Conservation (phyloP, 2,797 vertebrate species). For the Gallinago stenura region DNA sequence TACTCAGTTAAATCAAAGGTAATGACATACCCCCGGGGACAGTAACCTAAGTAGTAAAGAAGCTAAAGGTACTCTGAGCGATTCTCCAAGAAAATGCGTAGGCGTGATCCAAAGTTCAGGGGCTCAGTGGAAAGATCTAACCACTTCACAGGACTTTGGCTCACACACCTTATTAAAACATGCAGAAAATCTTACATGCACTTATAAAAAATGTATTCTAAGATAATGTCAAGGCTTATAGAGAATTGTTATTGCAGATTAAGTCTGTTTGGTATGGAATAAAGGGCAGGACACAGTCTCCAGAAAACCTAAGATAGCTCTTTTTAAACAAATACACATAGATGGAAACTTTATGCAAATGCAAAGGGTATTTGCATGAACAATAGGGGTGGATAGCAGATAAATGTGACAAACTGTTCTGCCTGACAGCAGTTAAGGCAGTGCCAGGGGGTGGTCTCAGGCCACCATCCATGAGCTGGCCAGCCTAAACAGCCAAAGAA, state of each 20-base stretch:
- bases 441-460: neutral
- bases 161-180: neutral
- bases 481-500: neutral
- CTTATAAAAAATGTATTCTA: neutral
- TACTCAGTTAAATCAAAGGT: neutral
- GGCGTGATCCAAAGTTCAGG: neutral
- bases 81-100: neutral
- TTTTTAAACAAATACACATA: neutral
- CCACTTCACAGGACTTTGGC: slow-evolving; percentile 2
- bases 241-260: neutral
- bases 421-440: neutral
- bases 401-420: accelerated
- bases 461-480: accelerated
- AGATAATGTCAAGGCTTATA: neutral
- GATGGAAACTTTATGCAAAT: neutral
- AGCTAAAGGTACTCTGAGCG: neutral
- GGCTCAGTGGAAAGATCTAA: neutral
- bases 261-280: neutral
- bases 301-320: neutral
- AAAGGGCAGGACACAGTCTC: neutral
- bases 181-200: neutral
- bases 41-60: neutral
- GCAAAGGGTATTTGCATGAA: neutral
- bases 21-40: neutral
- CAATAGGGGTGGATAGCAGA: neutral